phyloP scores from a whole-genome alignment of 2,888 invertebrate genomes.

The Eurois occulta region DNA sequence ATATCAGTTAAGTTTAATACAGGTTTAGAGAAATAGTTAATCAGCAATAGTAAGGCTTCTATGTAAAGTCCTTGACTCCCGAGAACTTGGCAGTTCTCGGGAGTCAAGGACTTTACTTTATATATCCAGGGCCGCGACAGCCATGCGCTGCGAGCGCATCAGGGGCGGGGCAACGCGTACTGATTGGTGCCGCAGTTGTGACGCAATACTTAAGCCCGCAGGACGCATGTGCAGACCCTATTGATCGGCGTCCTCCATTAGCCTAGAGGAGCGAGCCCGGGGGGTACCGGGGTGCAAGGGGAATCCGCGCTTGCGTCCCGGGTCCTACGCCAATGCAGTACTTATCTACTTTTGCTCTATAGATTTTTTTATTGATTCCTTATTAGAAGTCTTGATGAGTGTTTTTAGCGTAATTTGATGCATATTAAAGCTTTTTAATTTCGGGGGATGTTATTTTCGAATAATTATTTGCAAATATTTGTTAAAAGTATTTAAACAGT shows the following conservation, averaged over 20 bases:
- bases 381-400: not conserved
- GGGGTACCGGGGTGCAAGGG: slow-evolving; percentile 4
- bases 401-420: not conserved
- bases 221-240: slow-evolving; percentile 42
- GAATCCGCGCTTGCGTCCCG: slow-evolving; percentile 20
- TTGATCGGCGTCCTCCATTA: slow-evolving; percentile 36
- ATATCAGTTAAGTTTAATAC: not conserved
- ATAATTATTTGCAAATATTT: not conserved
- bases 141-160: slow-evolving; percentile 17
- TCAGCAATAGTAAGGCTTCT: not conserved
- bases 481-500: slow-evolving; percentile 20
- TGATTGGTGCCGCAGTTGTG: not conserved
- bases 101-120: too few species aligned
- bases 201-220: not conserved
- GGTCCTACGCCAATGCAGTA: not conserved
- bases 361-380: not conserved
- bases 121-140: slow-evolving; percentile 7
- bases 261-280: not conserved
- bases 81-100: slow-evolving; percentile 19
- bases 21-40: not conserved
- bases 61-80: not conserved
- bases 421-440: not conserved
- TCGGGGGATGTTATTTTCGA: not conserved
- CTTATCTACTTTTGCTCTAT: not conserved
- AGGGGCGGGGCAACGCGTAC: slow-evolving; percentile 14